Percentiles rank a stretch among this genome's conserved stretches.
Evolutionary conservation across 2,797 vertebrate species (phyloP).

Genomic region (Bovichtus diacanthus): DNA sequence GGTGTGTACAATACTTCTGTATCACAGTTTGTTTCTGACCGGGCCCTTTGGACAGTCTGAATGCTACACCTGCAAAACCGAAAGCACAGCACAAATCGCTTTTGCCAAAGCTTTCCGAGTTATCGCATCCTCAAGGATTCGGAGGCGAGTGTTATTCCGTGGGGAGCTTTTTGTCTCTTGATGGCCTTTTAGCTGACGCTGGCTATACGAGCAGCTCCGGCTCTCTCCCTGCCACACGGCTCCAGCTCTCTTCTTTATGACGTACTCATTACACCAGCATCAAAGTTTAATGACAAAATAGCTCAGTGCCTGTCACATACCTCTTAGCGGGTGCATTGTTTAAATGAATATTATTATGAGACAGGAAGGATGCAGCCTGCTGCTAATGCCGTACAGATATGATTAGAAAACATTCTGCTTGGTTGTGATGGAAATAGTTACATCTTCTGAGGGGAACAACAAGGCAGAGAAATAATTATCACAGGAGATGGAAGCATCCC

Average conservation of each 20-base stretch:
- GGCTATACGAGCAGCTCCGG: slow-evolving; percentile 60
- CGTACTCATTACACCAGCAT: slow-evolving; percentile 78
- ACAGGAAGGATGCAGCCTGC: slow-evolving; percentile 29
- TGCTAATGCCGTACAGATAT: slow-evolving; percentile 26
- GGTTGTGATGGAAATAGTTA: slow-evolving; percentile 53
- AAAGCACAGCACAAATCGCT: slow-evolving; percentile 23
- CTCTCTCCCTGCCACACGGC: slow-evolving; percentile 32
- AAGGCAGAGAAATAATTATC: slow-evolving; percentile 72
- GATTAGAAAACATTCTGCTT: slow-evolving; percentile 16
- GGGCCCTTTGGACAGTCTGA: neutral
- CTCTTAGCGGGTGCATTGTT: slow-evolving; percentile 65
- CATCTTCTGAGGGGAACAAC: slow-evolving; percentile 41
- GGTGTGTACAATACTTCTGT: neutral
- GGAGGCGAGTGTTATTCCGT: slow-evolving; percentile 61
- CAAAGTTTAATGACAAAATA: slow-evolving; percentile 80
- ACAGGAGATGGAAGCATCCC: slow-evolving; percentile 54
- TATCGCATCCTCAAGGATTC: slow-evolving; percentile 40
- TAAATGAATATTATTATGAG: slow-evolving; percentile 61
- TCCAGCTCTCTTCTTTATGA: slow-evolving; percentile 65
- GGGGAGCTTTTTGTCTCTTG: slow-evolving; percentile 67
- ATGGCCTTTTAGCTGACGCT: slow-evolving; percentile 62
- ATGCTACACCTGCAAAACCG: neutral
- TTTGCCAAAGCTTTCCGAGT: slow-evolving; percentile 27
- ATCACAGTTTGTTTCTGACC: neutral
- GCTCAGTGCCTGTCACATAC: slow-evolving; percentile 49